Base-by-base conservation (phyloP, 2,113 vertebrate genomes). In the Corydoras sp. region DNA sequence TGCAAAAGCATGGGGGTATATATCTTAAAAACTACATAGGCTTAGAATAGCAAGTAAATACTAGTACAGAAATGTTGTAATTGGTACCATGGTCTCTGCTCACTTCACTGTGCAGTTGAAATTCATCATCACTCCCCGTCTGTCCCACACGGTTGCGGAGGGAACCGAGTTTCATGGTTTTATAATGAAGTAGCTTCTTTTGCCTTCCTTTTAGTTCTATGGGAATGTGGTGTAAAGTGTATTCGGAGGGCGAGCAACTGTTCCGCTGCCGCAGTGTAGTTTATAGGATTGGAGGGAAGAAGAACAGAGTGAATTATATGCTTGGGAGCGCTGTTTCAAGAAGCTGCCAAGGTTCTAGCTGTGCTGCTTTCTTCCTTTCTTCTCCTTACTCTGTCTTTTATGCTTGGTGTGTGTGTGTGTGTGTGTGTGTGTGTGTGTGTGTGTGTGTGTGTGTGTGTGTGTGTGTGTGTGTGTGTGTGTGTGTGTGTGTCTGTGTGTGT, bases 281-380 rank as follows among this genome's bases (percentile, higher is more conserved):
- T 73, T 70, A 76, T 62, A 76, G 67, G 67, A 76, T 69, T 67
- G 62, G 59, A 75, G 50, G 59, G 4, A 15, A 63, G 62, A 58
- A 62, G 69, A 71, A 71, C 14, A 13, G 58, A 50, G 29, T 64
- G 58, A 75, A 75, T 61, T 71, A 68, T 69, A 54, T 56, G 69
- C 49, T 72, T 3, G n/a, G 58, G 69, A 62, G 65, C 10, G 50
- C 59, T 58, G 64, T 53, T 54, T 69, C 24, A 58, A 58, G 29
- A 73, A 10, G 24, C 56, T 74, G 76, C 72, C 76, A 67, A 61
- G 68, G 56, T 58, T 50, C 54, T 49, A 30, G 64, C 12, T 65
- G 24, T 30, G 18, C 18, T 65, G 15, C 49, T 66, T 24, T 49
- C 55, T 53, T 54, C 61, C 50, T 29, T 31, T 64, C 60, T 49